Evolutionary conservation across 1,140 invertebrate species (phyloP).

Genomic region (Drosophila neocordata): DNA sequence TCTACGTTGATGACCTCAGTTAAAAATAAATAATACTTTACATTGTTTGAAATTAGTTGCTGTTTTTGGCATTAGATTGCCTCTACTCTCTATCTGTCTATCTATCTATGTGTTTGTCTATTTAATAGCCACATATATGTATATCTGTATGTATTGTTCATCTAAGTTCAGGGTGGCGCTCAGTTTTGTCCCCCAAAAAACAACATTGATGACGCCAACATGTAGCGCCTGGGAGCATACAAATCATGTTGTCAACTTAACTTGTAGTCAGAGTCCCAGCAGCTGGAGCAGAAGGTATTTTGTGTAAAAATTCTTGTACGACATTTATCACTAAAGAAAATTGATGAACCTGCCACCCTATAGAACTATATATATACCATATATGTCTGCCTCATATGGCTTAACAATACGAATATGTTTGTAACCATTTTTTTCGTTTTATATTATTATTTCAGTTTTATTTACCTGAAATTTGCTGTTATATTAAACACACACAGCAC

Average conservation of each 20-base stretch:
- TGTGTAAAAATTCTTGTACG: conserved; percentile 71
- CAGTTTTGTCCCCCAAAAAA: conserved; percentile 41
- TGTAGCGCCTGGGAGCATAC: conserved; percentile 46
- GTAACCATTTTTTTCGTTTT: not conserved
- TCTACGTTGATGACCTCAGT: conserved; percentile 73
- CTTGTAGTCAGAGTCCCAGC: conserved; percentile 18
- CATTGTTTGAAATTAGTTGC: conserved; percentile 78
- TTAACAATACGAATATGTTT: not conserved
- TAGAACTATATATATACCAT: conserved; percentile 9
- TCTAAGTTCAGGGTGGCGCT: conserved; percentile 77
- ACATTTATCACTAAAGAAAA: conserved; percentile 72
- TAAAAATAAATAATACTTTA: conserved; percentile 81
- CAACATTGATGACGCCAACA: conserved; percentile 25
- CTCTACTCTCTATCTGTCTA: conserved; percentile 26
- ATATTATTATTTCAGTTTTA: conserved; percentile 70
- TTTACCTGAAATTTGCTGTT: conserved; percentile 71
- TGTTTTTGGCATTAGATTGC: conserved; percentile 64
- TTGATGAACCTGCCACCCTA: conserved; percentile 66
- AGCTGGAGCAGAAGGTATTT: conserved; percentile 55
- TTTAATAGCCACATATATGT: not conserved
- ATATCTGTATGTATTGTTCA: conserved; percentile 17
- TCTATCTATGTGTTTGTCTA: conserved; percentile 12
- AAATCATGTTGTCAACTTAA: conserved; percentile 73
- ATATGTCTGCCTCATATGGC: too few relatives aligned
- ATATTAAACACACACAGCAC: conserved; percentile 59